Evolutionary conservation across 2,888 invertebrate species (phyloP).

Genomic region (Standfussiana lucernea): DNA sequence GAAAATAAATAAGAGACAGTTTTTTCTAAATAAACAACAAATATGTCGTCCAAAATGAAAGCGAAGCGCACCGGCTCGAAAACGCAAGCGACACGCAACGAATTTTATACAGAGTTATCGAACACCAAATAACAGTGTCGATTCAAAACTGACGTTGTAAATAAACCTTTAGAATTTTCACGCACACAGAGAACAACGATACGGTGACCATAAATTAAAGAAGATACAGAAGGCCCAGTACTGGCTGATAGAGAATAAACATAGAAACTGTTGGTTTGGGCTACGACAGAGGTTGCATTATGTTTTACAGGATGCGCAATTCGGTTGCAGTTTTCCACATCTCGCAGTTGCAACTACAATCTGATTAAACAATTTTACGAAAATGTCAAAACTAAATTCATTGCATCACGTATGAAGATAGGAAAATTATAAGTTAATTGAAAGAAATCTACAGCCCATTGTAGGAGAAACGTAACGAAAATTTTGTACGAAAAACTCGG

Average conservation of each 20-base stretch:
- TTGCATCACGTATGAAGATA: background rate
- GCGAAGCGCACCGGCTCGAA: constrained; percentile 26
- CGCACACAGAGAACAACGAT: constrained; percentile 50
- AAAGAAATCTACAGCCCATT: background rate
- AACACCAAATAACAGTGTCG: constrained; percentile 55
- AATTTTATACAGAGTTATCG: constrained; percentile 53
- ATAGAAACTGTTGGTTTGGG: background rate
- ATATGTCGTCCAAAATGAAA: constrained; percentile 37
- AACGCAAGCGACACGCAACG: constrained; percentile 45
- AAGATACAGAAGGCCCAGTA: constrained; percentile 37
- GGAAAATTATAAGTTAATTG: background rate
- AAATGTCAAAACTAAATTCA: background rate
- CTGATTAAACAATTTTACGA: background rate
- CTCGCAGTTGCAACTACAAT: background rate
- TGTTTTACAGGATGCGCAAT: background rate
- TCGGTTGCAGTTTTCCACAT: background rate
- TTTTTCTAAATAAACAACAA: constrained; percentile 31
- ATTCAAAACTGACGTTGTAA: constrained; percentile 64
- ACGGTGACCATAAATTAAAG: constrained; percentile 34
- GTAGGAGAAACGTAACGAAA: background rate
- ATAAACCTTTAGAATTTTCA: constrained; percentile 62
- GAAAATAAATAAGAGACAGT: constrained; percentile 6
- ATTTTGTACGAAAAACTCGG: too few relatives aligned
- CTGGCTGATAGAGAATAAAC: constrained; percentile 6
- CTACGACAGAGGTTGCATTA: too few relatives aligned